Percentiles rank a stretch among this genome's conserved stretches.
phyloP scores from a whole-genome alignment of 2,113 vertebrate genomes.

The Ictalurus punctatus region DNA sequence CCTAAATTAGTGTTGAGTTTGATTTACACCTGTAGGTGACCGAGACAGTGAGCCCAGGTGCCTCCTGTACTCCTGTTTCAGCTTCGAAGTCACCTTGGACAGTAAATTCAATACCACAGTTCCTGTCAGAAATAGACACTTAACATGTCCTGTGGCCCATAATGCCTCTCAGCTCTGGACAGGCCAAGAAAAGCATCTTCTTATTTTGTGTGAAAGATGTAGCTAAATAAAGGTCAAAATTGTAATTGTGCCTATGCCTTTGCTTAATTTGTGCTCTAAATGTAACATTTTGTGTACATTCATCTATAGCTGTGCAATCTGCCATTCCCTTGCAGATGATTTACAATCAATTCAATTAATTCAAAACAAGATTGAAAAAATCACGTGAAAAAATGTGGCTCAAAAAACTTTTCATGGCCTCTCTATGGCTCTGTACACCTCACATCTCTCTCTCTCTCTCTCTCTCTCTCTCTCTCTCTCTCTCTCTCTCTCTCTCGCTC shows the following conservation, averaged over 20 bases:
- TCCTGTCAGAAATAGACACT: conserved; percentile 33
- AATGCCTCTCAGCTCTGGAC: conserved; percentile 26
- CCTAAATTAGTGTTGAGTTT: neutral
- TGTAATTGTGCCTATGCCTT: neutral
- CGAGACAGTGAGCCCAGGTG: conserved; percentile 6
- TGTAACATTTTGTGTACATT: neutral
- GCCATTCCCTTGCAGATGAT: neutral
- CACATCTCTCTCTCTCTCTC: neutral
- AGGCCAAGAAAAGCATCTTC: neutral
- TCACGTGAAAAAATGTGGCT: neutral
- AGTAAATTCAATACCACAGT: conserved; percentile 30
- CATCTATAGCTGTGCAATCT: neutral
- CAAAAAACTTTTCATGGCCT: neutral
- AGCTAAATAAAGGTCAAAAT: neutral
- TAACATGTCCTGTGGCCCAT: conserved; percentile 16
- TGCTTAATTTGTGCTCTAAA: no score
- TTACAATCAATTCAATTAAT: neutral
- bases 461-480: neutral
- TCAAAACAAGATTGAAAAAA: neutral
- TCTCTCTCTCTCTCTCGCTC: no score
- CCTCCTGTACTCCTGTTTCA: conserved; percentile 15
- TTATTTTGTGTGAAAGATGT: neutral
- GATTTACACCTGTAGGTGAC: conserved; percentile 17
- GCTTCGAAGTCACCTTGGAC: conserved; percentile 26
- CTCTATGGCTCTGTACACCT: neutral